Conservation (phyloP, 2,888 invertebrate genomes). For the Parapristionchus giblindavisi region DNA sequence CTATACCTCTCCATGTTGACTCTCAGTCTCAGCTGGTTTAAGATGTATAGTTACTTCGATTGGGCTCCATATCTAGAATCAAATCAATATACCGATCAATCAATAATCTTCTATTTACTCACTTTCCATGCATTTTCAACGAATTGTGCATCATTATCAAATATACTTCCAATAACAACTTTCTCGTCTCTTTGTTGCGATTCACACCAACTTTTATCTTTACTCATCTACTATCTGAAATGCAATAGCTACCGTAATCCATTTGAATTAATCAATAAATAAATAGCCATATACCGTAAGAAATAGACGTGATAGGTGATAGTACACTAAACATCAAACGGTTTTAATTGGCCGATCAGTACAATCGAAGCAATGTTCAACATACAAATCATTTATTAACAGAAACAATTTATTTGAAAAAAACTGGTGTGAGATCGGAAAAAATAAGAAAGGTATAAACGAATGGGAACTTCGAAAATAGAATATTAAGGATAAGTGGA, state of each 20-base stretch:
- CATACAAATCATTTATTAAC: no score
- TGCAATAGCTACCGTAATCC: neutral
- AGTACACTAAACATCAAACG: no score
- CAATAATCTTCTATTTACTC: neutral
- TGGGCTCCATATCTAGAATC: constrained; percentile 41
- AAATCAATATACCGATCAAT: neutral
- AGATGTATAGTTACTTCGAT: constrained; percentile 34
- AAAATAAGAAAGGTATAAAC: no score
- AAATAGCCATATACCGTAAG: no score
- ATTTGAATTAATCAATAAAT: neutral
- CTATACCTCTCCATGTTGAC: constrained; percentile 36
- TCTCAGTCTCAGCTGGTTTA: constrained; percentile 37
- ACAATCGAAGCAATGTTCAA: no score
- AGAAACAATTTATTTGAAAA: no score
- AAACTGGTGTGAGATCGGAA: no score
- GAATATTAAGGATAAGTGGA: no score
- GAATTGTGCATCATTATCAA: constrained; percentile 39
- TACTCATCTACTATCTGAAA: neutral
- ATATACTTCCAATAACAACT: constrained; percentile 40
- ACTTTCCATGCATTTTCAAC: constrained; percentile 47
- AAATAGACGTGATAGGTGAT: no score
- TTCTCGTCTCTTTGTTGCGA: constrained; percentile 43
- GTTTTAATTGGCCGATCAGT: no score
- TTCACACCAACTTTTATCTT: neutral
- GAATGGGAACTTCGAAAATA: no score